Conservation (phyloP, 2,797 vertebrate species). For the Hydrophis major region DNA sequence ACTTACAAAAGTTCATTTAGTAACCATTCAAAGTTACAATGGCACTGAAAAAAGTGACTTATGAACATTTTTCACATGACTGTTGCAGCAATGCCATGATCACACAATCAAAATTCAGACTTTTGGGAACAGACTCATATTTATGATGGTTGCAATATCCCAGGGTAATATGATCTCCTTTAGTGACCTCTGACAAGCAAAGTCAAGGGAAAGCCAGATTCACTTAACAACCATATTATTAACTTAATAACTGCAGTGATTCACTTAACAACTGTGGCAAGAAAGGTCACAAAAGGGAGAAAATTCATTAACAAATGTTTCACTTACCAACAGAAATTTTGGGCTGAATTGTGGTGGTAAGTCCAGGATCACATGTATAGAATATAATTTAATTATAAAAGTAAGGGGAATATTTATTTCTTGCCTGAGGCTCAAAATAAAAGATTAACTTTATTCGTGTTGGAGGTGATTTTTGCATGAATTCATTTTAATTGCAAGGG, state of each 20-base stretch:
- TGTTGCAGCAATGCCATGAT: neutral
- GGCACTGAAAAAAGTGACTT: neutral
- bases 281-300: neutral
- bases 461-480: neutral
- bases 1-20: neutral
- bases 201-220: neutral
- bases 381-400: neutral
- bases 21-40: neutral
- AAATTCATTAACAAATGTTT: neutral
- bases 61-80: neutral
- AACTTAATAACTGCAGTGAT: neutral
- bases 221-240: neutral
- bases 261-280: neutral
- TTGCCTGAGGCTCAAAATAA: neutral
- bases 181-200: neutral
- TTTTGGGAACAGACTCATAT: neutral
- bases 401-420: neutral
- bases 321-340: neutral
- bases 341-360: neutral
- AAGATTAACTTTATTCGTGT: neutral
- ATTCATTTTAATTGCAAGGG: neutral
- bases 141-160: neutral
- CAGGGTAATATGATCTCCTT: neutral
- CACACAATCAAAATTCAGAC: neutral
- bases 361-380: neutral